Base-by-base conservation (phyloP, 1,140 invertebrate genomes). In the Atta cephalotes region DNA sequence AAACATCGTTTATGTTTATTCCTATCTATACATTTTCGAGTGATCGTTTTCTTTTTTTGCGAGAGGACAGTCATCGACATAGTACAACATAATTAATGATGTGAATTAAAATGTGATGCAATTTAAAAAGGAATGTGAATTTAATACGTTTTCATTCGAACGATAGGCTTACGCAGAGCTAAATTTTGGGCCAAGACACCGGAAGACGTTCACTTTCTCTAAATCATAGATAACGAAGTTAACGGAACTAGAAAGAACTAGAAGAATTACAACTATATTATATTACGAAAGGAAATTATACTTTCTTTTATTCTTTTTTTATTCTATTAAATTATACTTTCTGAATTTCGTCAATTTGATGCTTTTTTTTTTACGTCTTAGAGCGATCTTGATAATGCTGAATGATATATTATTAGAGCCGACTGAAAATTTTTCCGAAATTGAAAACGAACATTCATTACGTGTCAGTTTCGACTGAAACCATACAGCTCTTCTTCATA, bases 151-250 rank as follows among this genome's bases (percentile, higher is more conserved):
- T 78, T 78, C 62, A 65, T 14, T 49, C 10, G 18, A 49, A 65
- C 5, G 39, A 45, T 45, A 10, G 10, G 0, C 18, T 25, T 45
- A 14, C 16, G 1, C 16, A 60, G 18, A 14, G 9, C 1, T 10
- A 49, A 39, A 78, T 78, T 49, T 63, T 14, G 49, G 60, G 7
- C 1, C 25, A 28, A 45, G 5, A 12, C 12, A 18, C 31, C 58
- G 39, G 16, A 65, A 78, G 39, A 65, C 6, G 3, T 14, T 78
- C 12, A 78, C 56, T 77, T 77, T 77, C 56, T 77, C 56, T n/a
- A 4, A 18, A 25, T 25, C 14, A 21, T 31, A 78, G 28, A 78
- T 49, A 78, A 65, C 18, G 18, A 78, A 62, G 58, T 16, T 78
- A 78, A 60, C 7, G 53, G 25, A 9, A 35, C 35, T 62, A 21